phyloP scores from a whole-genome alignment of 2,888 invertebrate genomes.

The Ochropleura leucogaster region DNA sequence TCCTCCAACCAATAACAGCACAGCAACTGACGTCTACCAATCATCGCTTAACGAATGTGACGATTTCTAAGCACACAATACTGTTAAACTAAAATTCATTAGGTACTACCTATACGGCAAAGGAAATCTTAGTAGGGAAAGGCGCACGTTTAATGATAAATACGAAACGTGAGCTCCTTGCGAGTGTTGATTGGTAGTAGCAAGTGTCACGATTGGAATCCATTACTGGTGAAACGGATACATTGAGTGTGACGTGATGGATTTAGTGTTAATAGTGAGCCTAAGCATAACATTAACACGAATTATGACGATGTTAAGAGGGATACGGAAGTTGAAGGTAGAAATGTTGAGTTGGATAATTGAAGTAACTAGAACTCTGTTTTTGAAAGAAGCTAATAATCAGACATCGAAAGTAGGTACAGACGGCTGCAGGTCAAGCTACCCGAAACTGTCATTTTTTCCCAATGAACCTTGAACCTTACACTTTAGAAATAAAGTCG shows the following conservation, averaged over 20 bases:
- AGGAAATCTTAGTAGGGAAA: slow-evolving; percentile 54
- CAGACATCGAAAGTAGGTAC: no score
- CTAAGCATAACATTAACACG: neutral
- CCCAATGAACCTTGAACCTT: no score
- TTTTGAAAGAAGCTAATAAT: no score
- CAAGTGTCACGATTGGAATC: slow-evolving; percentile 59
- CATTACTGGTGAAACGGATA: slow-evolving; percentile 52
- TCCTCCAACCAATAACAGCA: neutral
- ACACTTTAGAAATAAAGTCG: no score
- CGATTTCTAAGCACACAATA: slow-evolving; percentile 29
- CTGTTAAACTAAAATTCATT: slow-evolving; percentile 34
- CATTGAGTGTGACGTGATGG: slow-evolving; percentile 26
- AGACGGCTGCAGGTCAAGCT: no score
- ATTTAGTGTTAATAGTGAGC: slow-evolving; percentile 14
- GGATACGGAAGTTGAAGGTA: neutral
- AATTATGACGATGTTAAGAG: neutral
- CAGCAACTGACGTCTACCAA: neutral
- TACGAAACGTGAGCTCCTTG: slow-evolving; percentile 60
- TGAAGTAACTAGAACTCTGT: no score
- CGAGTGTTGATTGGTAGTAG: slow-evolving; percentile 27
- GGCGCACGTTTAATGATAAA: slow-evolving; percentile 57
- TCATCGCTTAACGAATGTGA: slow-evolving; percentile 14
- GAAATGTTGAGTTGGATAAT: neutral
- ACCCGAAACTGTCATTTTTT: no score
- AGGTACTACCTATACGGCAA: slow-evolving; percentile 39